Evolutionary conservation across 2,888 invertebrate genomes (phyloP).

Genomic region (Hydraecia micacea): DNA sequence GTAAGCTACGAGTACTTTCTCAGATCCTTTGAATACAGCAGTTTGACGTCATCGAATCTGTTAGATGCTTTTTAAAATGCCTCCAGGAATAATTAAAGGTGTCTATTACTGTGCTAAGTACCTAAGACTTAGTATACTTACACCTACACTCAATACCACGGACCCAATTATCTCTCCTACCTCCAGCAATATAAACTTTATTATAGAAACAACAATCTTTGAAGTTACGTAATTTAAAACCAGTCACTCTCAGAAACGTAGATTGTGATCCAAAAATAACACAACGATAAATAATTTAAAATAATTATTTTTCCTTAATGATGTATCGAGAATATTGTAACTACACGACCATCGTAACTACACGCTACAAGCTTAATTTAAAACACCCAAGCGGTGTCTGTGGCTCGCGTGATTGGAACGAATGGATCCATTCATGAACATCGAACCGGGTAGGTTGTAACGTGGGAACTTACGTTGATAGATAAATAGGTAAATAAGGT

Average conservation of each 20-base stretch:
- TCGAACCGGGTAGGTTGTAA: conserved; percentile 26
- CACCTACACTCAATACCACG: not conserved
- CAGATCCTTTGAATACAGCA: not conserved
- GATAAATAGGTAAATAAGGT: conserved; percentile 6
- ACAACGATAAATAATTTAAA: conserved; percentile 5
- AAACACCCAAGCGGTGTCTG: not conserved
- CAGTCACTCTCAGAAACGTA: not conserved
- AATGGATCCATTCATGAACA: conserved; percentile 54
- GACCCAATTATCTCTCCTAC: not conserved
- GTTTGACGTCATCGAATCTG: conserved; percentile 1
- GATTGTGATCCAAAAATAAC: conserved; percentile 29
- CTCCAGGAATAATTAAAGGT: not conserved
- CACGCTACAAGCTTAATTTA: conserved; percentile 1
- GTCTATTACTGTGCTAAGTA: not conserved
- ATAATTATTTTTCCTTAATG: not conserved
- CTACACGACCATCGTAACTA: not conserved
- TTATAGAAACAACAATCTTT: not conserved
- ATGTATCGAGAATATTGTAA: conserved; percentile 1
- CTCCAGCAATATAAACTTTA: not conserved
- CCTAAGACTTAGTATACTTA: not conserved
- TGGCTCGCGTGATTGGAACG: conserved; percentile 57
- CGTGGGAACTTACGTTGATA: conserved; percentile 50
- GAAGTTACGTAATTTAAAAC: not conserved
- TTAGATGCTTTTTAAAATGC: not conserved
- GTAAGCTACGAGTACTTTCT: not conserved